Evolutionary conservation across 2,888 invertebrate species (phyloP), one percentile per base, ranked within the genome.

Genomic region (Mesorhabditis belari): DNA sequence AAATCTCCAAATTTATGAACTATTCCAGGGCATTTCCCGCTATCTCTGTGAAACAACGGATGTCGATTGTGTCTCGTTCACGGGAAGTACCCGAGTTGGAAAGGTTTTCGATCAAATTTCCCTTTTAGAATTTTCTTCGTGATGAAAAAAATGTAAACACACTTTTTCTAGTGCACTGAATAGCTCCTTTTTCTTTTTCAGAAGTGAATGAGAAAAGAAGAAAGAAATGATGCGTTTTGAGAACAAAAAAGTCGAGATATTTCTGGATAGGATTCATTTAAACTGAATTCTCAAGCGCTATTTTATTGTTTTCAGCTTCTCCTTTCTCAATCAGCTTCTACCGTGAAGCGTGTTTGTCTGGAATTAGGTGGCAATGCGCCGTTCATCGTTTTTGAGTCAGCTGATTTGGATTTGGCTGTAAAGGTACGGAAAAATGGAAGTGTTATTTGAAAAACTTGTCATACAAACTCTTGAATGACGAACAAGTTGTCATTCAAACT

Each of bases 281-380:
- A n/a, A n/a, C n/a, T n/a, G n/a, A n/a, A n/a, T n/a, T n/a, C n/a
- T n/a, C n/a, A n/a, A n/a, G n/a, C n/a, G n/a, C n/a, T n/a, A n/a
- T n/a, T n/a, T n/a, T n/a, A n/a, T n/a, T 9, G 27, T n/a, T 28
- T 57, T 17, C 69, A 85, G 85, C 76, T 84, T 57, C 77, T 87
- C 23, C 90, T 92, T 82, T 84, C 87, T 53, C 90, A 92, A 79
- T 91, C 90, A 72, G 88, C 94, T 0, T 85, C 87, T 51, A 90
- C 90, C 1, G 87, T 98, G 55, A 98, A 98, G 83, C 86, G 90
- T 65, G 85, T 95, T 4, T 87, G 89, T n/a, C 85, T 99, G 65
- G 98, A 99, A 83, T 85, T 99, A 57, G 98, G 98, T 44, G 98
- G 98, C 5, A 98, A 98, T 85, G 96, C 96, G 0, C 94, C 98